These are phyloP conservation scores for Rotaria sp. DNA, from an alignment of 2,888 invertebrate genomes.

Conservation along the genomic window DNA sequence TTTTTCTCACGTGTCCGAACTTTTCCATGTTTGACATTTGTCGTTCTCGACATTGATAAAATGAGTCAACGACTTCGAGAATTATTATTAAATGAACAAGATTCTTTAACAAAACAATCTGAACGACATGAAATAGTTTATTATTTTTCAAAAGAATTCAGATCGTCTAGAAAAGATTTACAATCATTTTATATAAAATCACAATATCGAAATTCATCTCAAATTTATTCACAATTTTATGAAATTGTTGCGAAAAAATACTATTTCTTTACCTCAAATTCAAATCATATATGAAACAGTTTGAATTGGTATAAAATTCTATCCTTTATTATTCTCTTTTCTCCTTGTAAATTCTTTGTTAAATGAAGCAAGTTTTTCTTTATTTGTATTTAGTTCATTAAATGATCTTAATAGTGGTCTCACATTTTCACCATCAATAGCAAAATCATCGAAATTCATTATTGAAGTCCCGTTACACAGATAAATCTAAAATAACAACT, in stretches of 20 bases:
- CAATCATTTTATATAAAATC: background rate
- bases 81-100: background rate
- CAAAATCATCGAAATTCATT: background rate
- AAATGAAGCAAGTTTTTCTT: background rate
- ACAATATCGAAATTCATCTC: background rate
- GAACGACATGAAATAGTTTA: background rate
- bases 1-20: background rate
- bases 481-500: background rate
- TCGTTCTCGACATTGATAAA: background rate
- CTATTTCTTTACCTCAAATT: background rate
- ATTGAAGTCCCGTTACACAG: background rate
- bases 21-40: background rate
- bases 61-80: slow-evolving; percentile 1
- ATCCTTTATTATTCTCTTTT: too few relatives aligned
- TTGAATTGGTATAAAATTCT: too few relatives aligned
- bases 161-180: background rate
- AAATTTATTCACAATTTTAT: background rate
- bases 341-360: background rate
- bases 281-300: background rate
- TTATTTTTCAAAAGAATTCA: slow-evolving; percentile 7
- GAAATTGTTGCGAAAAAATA: background rate
- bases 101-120: background rate
- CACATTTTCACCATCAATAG: background rate
- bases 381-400: background rate
- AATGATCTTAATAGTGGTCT: background rate